A percentile compares a stretch with the other conserved stretches of the same genome.
Evolutionary conservation across 2,113 vertebrate genomes (phyloP).

Genomic region (Hydrolagus affinis): DNA sequence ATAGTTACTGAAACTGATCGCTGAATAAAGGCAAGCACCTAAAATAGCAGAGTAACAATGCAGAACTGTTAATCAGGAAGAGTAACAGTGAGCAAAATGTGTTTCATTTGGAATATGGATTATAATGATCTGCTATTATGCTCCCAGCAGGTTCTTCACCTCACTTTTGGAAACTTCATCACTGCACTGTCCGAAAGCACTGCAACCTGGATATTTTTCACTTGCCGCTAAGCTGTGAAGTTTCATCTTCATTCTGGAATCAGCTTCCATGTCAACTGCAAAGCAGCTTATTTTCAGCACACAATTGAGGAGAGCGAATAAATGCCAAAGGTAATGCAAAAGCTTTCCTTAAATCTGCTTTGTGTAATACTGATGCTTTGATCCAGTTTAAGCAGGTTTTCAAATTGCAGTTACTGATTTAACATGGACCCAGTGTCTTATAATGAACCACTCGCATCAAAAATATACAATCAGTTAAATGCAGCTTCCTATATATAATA

Average conservation of each 20-base stretch:
- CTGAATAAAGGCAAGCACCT: background rate
- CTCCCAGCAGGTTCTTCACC: constrained; percentile 19
- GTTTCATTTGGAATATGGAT: constrained; percentile 17
- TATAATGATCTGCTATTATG: constrained; percentile 17
- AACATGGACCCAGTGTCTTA: background rate
- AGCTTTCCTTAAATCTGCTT: background rate
- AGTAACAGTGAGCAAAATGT: constrained; percentile 13
- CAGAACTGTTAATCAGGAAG: constrained; percentile 1
- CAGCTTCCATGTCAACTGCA: background rate
- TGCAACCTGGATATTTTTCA: background rate
- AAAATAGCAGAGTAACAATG: background rate
- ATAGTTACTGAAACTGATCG: background rate
- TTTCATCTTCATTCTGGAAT: constrained; percentile 5
- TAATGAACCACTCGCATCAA: background rate
- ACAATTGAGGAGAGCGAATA: background rate
- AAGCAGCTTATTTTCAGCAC: constrained; percentile 16
- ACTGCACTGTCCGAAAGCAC: background rate
- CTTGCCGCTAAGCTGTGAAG: background rate
- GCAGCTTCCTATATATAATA: background rate
- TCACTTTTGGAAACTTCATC: background rate
- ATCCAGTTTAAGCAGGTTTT: background rate
- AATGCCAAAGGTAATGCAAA: background rate
- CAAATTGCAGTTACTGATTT: background rate
- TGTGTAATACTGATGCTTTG: background rate
- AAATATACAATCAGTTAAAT: constrained; percentile 2